A percentile compares a stretch with the other conserved stretches of the same genome.
phyloP scores from a whole-genome alignment of 2,113 vertebrate species.

The Anser cygnoides region DNA sequence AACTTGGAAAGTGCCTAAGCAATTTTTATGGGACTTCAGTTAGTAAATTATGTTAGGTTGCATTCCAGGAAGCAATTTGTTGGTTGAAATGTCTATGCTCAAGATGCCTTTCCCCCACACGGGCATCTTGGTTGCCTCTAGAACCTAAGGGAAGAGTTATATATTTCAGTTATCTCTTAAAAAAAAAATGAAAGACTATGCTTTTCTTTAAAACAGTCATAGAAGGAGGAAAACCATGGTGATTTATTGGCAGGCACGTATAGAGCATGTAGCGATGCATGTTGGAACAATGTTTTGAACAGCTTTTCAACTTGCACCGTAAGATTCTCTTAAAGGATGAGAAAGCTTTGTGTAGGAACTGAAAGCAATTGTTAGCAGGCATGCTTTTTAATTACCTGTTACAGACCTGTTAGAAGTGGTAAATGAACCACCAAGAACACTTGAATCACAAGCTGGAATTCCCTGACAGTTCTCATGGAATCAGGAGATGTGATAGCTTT shows the following conservation, averaged over 20 bases:
- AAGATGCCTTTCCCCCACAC: not conserved
- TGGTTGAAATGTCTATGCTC: not conserved
- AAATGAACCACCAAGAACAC: not conserved
- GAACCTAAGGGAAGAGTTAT: not conserved
- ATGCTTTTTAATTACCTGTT: not conserved
- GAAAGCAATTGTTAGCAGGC: not conserved
- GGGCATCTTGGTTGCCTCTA: not conserved
- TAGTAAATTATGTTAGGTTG: not conserved
- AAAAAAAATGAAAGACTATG: not conserved
- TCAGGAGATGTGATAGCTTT: not conserved
- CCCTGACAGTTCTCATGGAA: not conserved
- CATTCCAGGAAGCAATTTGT: not conserved
- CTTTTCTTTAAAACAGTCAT: not conserved
- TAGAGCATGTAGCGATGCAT: not conserved
- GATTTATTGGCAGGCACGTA: not conserved
- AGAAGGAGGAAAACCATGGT: not conserved
- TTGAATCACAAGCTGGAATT: not conserved
- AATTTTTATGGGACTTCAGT: not conserved
- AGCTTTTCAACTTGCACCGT: not conserved
- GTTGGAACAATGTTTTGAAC: not conserved
- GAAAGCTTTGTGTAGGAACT: not conserved
- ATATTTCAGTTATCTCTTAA: not conserved
- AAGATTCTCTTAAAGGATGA: not conserved
- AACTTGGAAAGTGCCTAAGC: not conserved
- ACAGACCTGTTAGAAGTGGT: not conserved